Evolutionary conservation across 2,888 invertebrate species (phyloP), one percentile per base, ranked within the genome.

Genomic region (Sinotaia quadrata): DNA sequence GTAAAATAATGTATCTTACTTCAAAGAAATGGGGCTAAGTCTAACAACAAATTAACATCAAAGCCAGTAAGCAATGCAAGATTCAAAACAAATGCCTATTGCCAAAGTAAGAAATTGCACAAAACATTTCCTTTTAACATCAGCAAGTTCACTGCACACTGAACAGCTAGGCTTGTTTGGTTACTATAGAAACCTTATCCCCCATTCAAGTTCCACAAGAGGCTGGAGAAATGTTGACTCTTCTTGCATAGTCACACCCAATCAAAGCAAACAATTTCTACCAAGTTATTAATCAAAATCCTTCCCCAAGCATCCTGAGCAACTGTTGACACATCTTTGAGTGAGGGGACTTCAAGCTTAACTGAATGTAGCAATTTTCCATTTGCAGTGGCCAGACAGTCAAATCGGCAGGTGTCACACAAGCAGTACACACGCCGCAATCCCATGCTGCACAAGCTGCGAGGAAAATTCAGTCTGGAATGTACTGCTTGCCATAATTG

Each of bases 301-400:
- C 65, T 56, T 54, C 52, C 65, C 54, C 44, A 56, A 0, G 52
- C 29, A 29, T 65, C 65, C 44, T 65, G 65, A 33, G 56, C 65
- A 37, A 65, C 52, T 5, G 65, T 56, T 21, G 65, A 65, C 33
- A 56, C 65, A 4, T 65, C 65, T 36, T 65, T 56, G 33, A 65
- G 41, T 31, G 56, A 29, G 0, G 41, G 33, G 31, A 29, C 44
- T 12, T 65, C 54, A 4, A 65, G 56, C 41, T 34, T 31, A 5
- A 65, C 56, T 3, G 65, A 65, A 34, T 65, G 65, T 33, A 65
- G 33, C 5, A 56, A 8, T 18, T 56, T 65, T 18, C 65, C 65
- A 15, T 21, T 65, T 27, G 65, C 41, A n/a, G 56, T 47, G 10
- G 52, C 29, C 56, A 65, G 31, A 21, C 65, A 65, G n/a, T 65